Percentiles rank a stretch among this genome's conserved stretches.
phyloP scores from a whole-genome alignment of 2,797 vertebrate genomes.

The Lateolabrax maculatus region DNA sequence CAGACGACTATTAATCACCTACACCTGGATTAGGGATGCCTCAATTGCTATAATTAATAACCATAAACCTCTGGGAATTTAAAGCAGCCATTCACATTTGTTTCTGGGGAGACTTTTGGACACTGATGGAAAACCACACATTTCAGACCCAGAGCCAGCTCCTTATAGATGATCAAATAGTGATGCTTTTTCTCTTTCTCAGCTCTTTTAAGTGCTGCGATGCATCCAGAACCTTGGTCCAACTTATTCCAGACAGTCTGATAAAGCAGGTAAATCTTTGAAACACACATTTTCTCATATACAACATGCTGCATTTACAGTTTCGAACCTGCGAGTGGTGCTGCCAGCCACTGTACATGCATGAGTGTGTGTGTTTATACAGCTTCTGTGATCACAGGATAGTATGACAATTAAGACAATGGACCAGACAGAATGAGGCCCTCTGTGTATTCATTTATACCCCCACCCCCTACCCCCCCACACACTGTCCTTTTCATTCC shows the following conservation, averaged over 20 bases:
- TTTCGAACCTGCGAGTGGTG: conserved; percentile 43
- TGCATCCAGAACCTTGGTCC: not conserved
- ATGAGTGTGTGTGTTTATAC: not conserved
- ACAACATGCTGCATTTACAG: conserved; percentile 36
- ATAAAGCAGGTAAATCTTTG: not conserved
- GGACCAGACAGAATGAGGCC: conserved; percentile 53
- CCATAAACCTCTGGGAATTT: conserved; percentile 43
- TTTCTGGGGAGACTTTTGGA: conserved; percentile 22
- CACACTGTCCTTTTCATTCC: not conserved
- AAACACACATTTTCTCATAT: not conserved
- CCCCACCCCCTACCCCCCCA: not conserved
- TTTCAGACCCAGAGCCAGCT: not conserved
- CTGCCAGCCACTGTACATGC: conserved; percentile 31
- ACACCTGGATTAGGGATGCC: conserved; percentile 54
- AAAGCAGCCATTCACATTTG: conserved; percentile 26
- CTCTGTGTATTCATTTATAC: conserved; percentile 37
- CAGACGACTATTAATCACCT: conserved; percentile 60
- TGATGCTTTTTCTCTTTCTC: not conserved
- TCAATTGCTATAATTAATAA: conserved; percentile 65
- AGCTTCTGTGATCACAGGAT: conserved; percentile 38
- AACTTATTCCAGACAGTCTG: not conserved
- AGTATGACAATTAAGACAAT: conserved; percentile 49
- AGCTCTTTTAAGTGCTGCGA: not conserved
- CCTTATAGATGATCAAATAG: not conserved
- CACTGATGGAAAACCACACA: conserved; percentile 24